Base-by-base conservation (phyloP, 2,888 invertebrate genomes). In the Flexamia atlantica region DNA sequence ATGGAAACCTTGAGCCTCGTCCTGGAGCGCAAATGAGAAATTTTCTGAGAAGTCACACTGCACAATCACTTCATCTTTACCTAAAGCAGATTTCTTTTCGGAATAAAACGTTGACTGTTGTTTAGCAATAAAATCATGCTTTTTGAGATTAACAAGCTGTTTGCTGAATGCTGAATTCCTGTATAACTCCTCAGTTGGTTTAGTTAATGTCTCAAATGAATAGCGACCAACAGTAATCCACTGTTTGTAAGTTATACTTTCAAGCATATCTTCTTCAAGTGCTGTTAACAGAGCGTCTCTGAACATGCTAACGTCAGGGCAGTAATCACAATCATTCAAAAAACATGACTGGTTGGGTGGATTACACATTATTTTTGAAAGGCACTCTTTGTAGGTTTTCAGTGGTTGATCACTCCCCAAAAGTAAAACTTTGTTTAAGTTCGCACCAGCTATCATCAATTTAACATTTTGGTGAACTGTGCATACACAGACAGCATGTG, bases 401-500 rank as follows among this genome's bases (percentile, higher is more conserved):
- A 79, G 46, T 53, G 79, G 79, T 46, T 53, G 28, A 46, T 79
- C 53, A 46, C 25, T 53, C 14, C 50, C 79, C 25, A n/a, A 50
- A 20, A 50, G 7, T 60, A 25, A 23, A 60, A 60, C 7, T 60
- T 60, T 36, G 36, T 81, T 32, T 28, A 81, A 36, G 23, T 64
- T 81, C n/a, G 42, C 57, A n/a, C 68, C 68, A 46, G 23, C 42
- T 17, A 79, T 23, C 79, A 79, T 83, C 23, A 84, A 46, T 79
- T 84, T 79, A n/a, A 84, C 23, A 60, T 83, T 84, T 40, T 84
- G 84, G 60, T 84, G 82, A 23, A 32, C 30, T 7, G 12, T 42
- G 64, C 74, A 84, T 30, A 84, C 82, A 79, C 82, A 83, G 10
- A 84, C 82, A 32, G 79, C 28, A 36, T 84, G 79, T 17, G 84